Conservation (phyloP, 1,140 invertebrate species). For the Saccostrea glomerata region DNA sequence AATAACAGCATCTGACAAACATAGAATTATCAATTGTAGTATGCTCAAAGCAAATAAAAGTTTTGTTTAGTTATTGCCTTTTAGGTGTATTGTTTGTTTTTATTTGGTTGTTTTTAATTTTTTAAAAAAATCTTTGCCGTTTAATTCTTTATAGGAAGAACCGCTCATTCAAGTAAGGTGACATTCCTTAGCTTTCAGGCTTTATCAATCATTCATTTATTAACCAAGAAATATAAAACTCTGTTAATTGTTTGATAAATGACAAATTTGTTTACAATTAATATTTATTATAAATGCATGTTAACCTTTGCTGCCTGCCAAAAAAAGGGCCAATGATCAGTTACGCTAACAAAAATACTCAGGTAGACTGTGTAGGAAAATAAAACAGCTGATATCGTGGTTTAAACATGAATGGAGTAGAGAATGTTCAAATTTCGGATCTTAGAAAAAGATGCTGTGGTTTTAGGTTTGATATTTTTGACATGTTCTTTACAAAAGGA, state of each 20-base stretch:
- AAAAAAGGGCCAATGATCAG: not conserved
- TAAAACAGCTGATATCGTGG: not conserved
- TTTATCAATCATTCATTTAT: constrained; percentile 6
- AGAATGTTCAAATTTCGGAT: not conserved
- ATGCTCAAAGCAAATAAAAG: no score
- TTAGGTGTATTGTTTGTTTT: no score
- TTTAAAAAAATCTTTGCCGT: no score
- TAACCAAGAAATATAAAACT: not conserved
- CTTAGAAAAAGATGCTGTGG: not conserved
- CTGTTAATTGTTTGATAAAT: not conserved
- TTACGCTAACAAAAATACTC: not conserved
- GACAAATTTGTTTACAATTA: not conserved
- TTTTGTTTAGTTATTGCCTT: no score
- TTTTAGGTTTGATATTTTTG: not conserved
- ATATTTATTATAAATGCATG: not conserved
- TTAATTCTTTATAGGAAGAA: not conserved
- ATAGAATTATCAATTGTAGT: no score
- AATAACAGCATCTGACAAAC: no score
- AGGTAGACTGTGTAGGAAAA: not conserved
- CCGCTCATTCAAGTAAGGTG: not conserved
- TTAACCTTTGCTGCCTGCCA: not conserved
- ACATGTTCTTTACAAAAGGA: no score
- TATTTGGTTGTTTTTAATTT: no score
- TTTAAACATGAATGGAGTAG: not conserved
- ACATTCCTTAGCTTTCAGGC: not conserved